phyloP scores from a whole-genome alignment of 2,888 invertebrate species.

The Leptodirus hochenwartii region DNA sequence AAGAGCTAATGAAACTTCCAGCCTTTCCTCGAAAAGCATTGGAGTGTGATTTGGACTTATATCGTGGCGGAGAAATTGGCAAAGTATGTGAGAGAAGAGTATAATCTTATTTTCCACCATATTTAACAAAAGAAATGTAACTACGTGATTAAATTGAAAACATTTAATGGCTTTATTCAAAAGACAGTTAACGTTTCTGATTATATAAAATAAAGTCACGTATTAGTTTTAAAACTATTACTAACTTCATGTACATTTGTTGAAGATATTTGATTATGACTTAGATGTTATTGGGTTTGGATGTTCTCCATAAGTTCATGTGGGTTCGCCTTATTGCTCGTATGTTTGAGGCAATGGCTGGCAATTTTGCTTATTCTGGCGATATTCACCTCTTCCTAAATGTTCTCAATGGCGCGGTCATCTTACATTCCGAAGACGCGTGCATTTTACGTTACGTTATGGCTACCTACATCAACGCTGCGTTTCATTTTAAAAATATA shows the following conservation, averaged over 20 bases:
- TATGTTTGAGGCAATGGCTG: constrained; percentile 97
- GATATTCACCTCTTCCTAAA: constrained; percentile 96
- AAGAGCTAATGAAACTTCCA: constrained; percentile 95
- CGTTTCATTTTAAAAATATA: constrained; percentile 95
- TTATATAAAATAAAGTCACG: too few species aligned
- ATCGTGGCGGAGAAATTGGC: constrained; percentile 76
- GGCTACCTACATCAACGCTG: constrained; percentile 94
- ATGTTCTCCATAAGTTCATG: constrained; percentile 95
- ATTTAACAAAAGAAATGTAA: not conserved
- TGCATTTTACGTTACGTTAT: constrained; percentile 89
- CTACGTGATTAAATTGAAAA: too few species aligned
- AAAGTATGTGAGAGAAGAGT: constrained; percentile 37
- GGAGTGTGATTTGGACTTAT: constrained; percentile 88
- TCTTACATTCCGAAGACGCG: constrained; percentile 93
- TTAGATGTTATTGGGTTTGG: constrained; percentile 73
- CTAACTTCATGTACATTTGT: constrained; percentile 1
- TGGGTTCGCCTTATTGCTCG: constrained; percentile 93
- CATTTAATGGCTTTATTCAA: too few species aligned
- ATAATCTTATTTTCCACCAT: not conserved
- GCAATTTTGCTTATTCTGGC: constrained; percentile 89
- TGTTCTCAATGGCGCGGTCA: constrained; percentile 90
- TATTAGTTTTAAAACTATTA: too few species aligned
- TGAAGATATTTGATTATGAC: constrained; percentile 1
- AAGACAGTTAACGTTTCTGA: too few species aligned
- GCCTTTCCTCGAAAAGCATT: constrained; percentile 96